A percentile compares a stretch with the other conserved stretches of the same genome.
Evolutionary conservation across 2,888 invertebrate species (phyloP).

Genomic region (Caenorhabditis angaria): DNA sequence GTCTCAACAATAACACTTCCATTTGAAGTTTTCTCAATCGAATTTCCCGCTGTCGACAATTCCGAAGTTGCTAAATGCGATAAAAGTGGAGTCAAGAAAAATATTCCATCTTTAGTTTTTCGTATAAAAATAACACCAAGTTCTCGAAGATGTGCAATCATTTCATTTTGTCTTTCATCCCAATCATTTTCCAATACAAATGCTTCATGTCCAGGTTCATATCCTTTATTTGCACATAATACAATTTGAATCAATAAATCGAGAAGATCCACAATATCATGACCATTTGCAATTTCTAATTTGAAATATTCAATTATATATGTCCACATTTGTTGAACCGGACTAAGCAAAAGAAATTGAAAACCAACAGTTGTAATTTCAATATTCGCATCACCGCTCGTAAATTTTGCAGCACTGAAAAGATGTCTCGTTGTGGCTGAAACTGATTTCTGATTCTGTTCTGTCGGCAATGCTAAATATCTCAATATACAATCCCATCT

Average conservation of each 20-base stretch:
- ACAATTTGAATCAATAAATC: slow-evolving; percentile 51
- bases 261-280: slow-evolving; percentile 48
- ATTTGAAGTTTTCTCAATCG: slow-evolving; percentile 31
- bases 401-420: slow-evolving; percentile 88
- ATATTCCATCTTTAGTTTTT: slow-evolving; percentile 67
- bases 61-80: slow-evolving; percentile 49
- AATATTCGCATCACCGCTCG: slow-evolving; percentile 75
- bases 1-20: slow-evolving; percentile 95
- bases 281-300: slow-evolving; percentile 37
- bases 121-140: slow-evolving; percentile 88
- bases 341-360: slow-evolving; percentile 92
- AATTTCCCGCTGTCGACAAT: slow-evolving; percentile 27
- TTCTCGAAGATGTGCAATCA: slow-evolving; percentile 93
- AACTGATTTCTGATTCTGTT: slow-evolving; percentile 63
- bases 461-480: slow-evolving; percentile 68
- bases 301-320: slow-evolving; percentile 80
- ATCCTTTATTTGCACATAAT: slow-evolving; percentile 47
- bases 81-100: slow-evolving; percentile 65
- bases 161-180: slow-evolving; percentile 75
- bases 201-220: slow-evolving; percentile 42
- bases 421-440: slow-evolving; percentile 87
- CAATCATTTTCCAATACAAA: slow-evolving; percentile 53
- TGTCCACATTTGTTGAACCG: slow-evolving; percentile 93
- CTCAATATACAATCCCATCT: slow-evolving; percentile 74
- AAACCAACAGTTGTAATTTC: slow-evolving; percentile 81